A percentile compares a stretch with the other conserved stretches of the same genome.
Conservation (phyloP, 2,888 invertebrate species). For the Allacma fusca region DNA sequence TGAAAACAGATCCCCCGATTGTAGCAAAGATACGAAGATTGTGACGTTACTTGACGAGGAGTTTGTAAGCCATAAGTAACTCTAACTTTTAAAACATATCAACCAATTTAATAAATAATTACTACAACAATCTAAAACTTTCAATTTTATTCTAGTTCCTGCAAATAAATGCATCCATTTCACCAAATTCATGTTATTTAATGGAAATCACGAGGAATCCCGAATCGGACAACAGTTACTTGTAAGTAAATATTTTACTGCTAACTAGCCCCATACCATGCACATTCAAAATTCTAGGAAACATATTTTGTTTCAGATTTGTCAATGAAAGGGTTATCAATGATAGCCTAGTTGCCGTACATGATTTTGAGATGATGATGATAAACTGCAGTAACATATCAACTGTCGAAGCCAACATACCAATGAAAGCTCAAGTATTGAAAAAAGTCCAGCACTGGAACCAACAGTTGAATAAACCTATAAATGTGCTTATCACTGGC, state of each 20-base stretch:
- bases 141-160: slow-evolving; percentile 2
- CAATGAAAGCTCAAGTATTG: background rate
- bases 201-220: background rate
- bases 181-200: background rate
- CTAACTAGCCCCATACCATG: too few species aligned
- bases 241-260: too few species aligned
- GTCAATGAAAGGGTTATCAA: background rate
- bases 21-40: too few species aligned
- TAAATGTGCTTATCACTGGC: background rate
- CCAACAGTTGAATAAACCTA: background rate
- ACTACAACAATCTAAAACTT: too few species aligned
- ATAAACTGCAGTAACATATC: background rate
- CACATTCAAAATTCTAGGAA: too few species aligned
- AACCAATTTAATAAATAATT: too few species aligned
- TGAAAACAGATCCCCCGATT: too few species aligned
- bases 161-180: background rate
- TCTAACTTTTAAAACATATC: too few species aligned
- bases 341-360: background rate
- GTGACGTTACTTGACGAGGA: too few species aligned
- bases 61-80: too few species aligned
- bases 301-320: background rate
- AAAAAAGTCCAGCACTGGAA: background rate
- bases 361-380: slow-evolving; percentile 13
- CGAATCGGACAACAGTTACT: background rate
- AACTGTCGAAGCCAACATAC: background rate